phyloP scores from a whole-genome alignment of 2,888 invertebrate species.

The Tryphoninae sp. region DNA sequence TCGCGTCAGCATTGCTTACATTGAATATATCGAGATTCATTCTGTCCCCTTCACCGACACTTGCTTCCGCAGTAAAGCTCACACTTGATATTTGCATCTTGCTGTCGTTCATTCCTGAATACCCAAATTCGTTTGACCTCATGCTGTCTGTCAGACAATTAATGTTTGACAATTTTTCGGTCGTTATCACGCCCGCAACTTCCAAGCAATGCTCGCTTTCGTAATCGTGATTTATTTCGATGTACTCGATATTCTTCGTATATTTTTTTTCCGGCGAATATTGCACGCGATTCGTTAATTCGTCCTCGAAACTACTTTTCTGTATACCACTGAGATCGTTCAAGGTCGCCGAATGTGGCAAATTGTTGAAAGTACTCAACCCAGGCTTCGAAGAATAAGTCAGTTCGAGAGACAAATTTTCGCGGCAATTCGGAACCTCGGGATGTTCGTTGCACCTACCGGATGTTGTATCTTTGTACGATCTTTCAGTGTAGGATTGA shows the following conservation, averaged over 20 bases:
- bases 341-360: slow-evolving; percentile 72
- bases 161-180: slow-evolving; percentile 72
- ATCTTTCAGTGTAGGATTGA: slow-evolving; percentile 65
- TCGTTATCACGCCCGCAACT: slow-evolving; percentile 53
- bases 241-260: slow-evolving; percentile 73
- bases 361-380: slow-evolving; percentile 62
- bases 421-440: slow-evolving; percentile 60
- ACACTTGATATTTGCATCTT: slow-evolving; percentile 68
- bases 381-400: slow-evolving; percentile 60
- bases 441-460: slow-evolving; percentile 65
- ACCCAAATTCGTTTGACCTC: slow-evolving; percentile 60
- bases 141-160: slow-evolving; percentile 64
- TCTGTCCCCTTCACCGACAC: slow-evolving; percentile 59
- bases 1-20: slow-evolving; percentile 74
- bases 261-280: slow-evolving; percentile 72
- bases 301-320: slow-evolving; percentile 57
- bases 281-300: slow-evolving; percentile 65
- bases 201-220: slow-evolving; percentile 61
- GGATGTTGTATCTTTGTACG: slow-evolving; percentile 66
- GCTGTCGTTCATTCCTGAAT: slow-evolving; percentile 42
- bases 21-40: slow-evolving; percentile 74
- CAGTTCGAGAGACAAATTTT: slow-evolving; percentile 72
- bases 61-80: slow-evolving; percentile 69
- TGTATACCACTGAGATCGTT: slow-evolving; percentile 74
- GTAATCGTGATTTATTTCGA: slow-evolving; percentile 65